Percentiles rank a stretch among this genome's conserved stretches.
phyloP scores from a whole-genome alignment of 2,888 invertebrate species.

The Calephelis perditalis region DNA sequence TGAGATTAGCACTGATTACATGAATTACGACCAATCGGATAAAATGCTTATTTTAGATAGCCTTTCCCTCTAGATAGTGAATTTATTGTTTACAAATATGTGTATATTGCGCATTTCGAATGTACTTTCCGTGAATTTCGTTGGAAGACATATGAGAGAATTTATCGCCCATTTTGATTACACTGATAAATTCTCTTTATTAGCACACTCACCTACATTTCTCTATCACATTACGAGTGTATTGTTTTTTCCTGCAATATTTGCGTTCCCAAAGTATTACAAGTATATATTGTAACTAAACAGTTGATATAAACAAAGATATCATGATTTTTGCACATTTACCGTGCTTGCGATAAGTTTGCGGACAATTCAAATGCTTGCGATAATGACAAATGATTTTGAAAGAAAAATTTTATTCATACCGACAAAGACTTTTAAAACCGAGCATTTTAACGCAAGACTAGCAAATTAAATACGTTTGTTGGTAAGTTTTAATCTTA shows the following conservation, averaged over 20 bases:
- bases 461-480: too few species aligned
- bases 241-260: constrained; percentile 4
- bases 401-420: too few species aligned
- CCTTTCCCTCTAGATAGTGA: neutral
- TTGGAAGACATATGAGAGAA: constrained; percentile 5
- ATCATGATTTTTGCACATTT: too few species aligned
- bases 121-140: neutral
- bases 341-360: too few species aligned
- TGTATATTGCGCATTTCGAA: neutral
- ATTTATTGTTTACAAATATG: neutral
- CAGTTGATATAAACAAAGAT: too few species aligned
- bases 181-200: constrained; percentile 3
- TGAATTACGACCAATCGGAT: too few species aligned
- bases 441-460: too few species aligned
- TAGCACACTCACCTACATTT: constrained; percentile 4
- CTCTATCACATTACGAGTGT: neutral
- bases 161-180: constrained; percentile 4
- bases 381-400: too few species aligned
- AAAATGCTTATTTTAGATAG: neutral
- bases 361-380: too few species aligned
- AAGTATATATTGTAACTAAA: neutral
- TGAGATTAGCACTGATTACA: too few species aligned
- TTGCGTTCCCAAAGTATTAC: neutral
- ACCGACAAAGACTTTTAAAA: too few species aligned
- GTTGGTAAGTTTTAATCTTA: too few species aligned